A percentile compares a stretch with the other conserved stretches of the same genome.
Evolutionary conservation across 2,797 vertebrate genomes (phyloP).

Genomic region (Eulemur albifrons): DNA sequence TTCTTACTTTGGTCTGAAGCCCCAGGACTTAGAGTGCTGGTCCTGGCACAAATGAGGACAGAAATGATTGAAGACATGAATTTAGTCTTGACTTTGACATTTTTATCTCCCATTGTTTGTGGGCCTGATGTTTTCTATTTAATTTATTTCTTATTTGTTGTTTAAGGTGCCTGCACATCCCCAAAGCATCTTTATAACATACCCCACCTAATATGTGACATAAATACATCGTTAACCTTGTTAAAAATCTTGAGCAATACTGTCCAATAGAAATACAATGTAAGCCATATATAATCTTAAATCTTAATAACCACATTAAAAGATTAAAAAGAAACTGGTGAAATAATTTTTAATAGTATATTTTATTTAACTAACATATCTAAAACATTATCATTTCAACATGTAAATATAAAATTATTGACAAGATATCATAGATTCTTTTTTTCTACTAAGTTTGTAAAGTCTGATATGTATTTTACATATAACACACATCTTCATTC

Average conservation of each 20-base stretch:
- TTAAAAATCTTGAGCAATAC: neutral
- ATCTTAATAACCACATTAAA: neutral
- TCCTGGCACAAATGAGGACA: neutral
- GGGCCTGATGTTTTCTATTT: neutral
- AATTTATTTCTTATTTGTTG: neutral
- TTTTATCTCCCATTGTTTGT: neutral
- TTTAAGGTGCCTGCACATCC: neutral
- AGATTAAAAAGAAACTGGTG: neutral
- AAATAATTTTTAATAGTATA: neutral
- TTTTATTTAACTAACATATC: neutral
- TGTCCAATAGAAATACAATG: neutral
- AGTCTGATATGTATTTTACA: neutral
- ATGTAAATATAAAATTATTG: neutral
- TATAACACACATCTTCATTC: neutral
- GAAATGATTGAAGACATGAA: neutral
- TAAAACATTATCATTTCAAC: neutral
- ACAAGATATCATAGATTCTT: neutral
- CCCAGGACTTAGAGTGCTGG: neutral
- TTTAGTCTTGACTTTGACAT: neutral
- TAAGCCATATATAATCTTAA: neutral
- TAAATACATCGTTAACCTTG: neutral
- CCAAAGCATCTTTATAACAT: neutral
- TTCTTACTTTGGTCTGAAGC: neutral
- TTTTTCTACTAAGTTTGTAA: neutral
- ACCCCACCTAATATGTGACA: neutral